Evolutionary conservation across 1,140 invertebrate species (phyloP), one percentile per base, ranked within the genome.

Genomic region (Linepithema humile): DNA sequence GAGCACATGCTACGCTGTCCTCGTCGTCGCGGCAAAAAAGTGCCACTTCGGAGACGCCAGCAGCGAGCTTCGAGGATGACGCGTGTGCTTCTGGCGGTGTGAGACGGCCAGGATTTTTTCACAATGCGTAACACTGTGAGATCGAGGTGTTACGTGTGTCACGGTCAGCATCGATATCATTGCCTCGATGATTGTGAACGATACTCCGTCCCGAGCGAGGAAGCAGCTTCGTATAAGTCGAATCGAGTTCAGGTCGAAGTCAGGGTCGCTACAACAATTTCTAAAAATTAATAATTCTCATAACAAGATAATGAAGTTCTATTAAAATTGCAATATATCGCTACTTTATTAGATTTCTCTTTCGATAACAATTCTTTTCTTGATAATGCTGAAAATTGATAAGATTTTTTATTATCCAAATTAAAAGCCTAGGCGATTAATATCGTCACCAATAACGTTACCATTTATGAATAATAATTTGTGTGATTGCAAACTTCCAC

Each of bases 41-140:
- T n/a, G 5, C n/a, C 48, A 67, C 74, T 85, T 85, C 32, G 60
- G 86, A 45, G 53, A 78, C 48, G 75, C 50, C 23, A 12, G 40
- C 48, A 67, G 75, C 75, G 38, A 72, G 55, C 57, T 26, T 69
- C 29, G 59, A 59, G 70, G 59, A 74, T n/a, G 60, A 77, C 45
- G 55, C 38, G 75, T 72, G 77, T 82, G 77, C 38, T 67, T 45
- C 67, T 64, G 84, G 70, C 43, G 80, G 69, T 38, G 69, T 38
- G 57, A 86, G 82, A 77, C 20, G 32, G 10, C 53, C 20, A 35
- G 15, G 35, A 83, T 83, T 90, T 90, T 90, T 90, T 90, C 40
- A 90, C 85, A 90, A 89, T 20, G 32, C 38, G 26, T 43, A 60
- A 85, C 74, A 78, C 45, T 90, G 83, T 88, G 29, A 64, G 23